A percentile compares a stretch with the other conserved stretches of the same genome.
Conservation (phyloP, 2,888 invertebrate genomes). For the Drosophila mimetica region DNA sequence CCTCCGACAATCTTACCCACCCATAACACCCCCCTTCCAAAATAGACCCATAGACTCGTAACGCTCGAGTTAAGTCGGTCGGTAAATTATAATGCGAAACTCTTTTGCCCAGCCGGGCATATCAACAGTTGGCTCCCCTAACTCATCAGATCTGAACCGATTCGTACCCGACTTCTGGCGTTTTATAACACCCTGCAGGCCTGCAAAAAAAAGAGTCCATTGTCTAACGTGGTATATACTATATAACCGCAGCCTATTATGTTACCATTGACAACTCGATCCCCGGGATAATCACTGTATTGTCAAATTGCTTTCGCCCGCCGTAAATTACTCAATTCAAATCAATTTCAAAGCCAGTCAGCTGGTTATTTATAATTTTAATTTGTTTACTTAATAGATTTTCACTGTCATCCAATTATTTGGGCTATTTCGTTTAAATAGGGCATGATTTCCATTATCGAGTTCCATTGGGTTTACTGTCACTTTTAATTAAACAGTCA, state of each 20-base stretch:
- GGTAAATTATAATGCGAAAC: conserved; percentile 77
- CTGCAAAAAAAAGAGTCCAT: conserved; percentile 3
- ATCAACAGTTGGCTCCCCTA: conserved; percentile 73
- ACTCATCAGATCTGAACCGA: conserved; percentile 4
- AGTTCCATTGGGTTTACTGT: conserved; percentile 21
- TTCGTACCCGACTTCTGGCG: conserved; percentile 46
- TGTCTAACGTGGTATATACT: conserved; percentile 21
- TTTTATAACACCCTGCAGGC: conserved; percentile 58
- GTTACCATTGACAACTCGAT: conserved; percentile 36
- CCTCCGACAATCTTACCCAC: not conserved
- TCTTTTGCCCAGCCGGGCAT: conserved; percentile 76
- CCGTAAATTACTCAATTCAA: conserved; percentile 62
- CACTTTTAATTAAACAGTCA: conserved; percentile 27
- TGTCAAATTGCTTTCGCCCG: conserved; percentile 38
- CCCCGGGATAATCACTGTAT: conserved; percentile 50
- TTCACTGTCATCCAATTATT: conserved; percentile 48
- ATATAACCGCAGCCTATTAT: conserved; percentile 36
- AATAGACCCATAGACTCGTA: conserved; percentile 35
- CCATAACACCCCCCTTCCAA: no score
- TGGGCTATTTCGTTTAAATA: conserved; percentile 5
- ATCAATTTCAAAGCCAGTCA: conserved; percentile 42
- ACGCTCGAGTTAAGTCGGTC: conserved; percentile 74
- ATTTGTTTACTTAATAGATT: conserved; percentile 49
- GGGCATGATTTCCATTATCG: conserved; percentile 1
- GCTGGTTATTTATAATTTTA: conserved; percentile 16